phyloP scores from a whole-genome alignment of 2,113 vertebrate species.

The Ailuropoda melanoleuca region DNA sequence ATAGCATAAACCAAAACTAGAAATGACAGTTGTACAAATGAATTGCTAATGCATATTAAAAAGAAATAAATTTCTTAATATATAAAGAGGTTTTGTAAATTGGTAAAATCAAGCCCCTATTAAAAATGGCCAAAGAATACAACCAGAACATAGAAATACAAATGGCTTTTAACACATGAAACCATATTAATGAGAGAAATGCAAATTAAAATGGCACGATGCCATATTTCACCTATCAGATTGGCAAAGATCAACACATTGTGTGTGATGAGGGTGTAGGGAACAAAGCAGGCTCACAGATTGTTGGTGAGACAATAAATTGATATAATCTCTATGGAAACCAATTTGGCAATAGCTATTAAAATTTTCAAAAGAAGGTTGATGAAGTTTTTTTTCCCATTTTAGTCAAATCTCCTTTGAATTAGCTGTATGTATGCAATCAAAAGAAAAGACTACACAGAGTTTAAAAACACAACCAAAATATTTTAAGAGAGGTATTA shows the following conservation, averaged over 20 bases:
- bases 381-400: neutral
- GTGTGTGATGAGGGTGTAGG: neutral
- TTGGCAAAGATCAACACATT: neutral
- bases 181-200: neutral
- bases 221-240: neutral
- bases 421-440: neutral
- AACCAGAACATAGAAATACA: neutral
- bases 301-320: neutral
- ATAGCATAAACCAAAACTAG: neutral
- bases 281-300: no score
- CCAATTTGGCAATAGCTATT: neutral
- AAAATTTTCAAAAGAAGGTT: neutral
- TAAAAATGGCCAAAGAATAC: neutral
- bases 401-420: neutral
- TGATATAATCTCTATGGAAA: slow-evolving; percentile 1
- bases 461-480: neutral
- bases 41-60: neutral
- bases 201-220: neutral
- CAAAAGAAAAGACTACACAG: neutral
- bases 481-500: neutral
- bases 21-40: neutral
- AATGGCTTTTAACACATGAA: neutral
- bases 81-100: neutral
- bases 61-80: neutral
- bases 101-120: neutral